Evolutionary conservation across 2,113 vertebrate genomes (phyloP).

Genomic region (Corvus moneduloides): DNA sequence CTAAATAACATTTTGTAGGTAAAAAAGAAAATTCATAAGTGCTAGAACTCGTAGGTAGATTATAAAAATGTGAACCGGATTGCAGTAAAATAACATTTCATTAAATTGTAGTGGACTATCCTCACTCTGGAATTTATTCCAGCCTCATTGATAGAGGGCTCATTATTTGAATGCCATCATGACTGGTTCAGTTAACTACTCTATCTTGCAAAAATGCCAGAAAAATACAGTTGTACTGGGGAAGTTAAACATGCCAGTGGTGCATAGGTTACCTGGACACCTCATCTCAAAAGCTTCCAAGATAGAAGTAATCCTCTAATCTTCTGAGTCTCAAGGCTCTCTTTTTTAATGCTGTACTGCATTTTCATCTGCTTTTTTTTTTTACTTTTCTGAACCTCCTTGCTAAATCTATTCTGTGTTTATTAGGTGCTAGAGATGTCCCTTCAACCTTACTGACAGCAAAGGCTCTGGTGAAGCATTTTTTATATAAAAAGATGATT

Average conservation of each 20-base stretch:
- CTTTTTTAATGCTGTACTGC: constrained; percentile 5
- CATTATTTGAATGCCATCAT: constrained; percentile 7
- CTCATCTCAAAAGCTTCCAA: constrained; percentile 34
- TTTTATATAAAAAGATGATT: not conserved
- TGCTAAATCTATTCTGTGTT: constrained; percentile 17
- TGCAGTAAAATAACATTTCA: not conserved
- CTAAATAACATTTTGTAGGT: not conserved
- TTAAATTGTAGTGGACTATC: not conserved
- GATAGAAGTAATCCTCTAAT: constrained; percentile 53
- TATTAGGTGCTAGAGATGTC: constrained; percentile 17
- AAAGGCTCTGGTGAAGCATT: not conserved
- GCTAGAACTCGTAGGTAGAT: not conserved
- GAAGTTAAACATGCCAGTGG: not conserved
- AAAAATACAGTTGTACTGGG: not conserved
- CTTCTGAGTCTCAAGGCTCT: constrained; percentile 20
- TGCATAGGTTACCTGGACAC: not conserved
- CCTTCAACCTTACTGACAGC: constrained; percentile 19
- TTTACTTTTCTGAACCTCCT: not conserved
- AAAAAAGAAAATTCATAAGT: not conserved
- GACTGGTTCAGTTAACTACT: not conserved
- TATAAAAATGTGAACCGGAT: not conserved
- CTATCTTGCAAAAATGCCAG: not conserved
- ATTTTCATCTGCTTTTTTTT: not conserved
- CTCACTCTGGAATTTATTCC: not conserved
- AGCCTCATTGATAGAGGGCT: not conserved